Base-by-base conservation (phyloP, 2,113 vertebrate genomes). In the Pedetes capensis region DNA sequence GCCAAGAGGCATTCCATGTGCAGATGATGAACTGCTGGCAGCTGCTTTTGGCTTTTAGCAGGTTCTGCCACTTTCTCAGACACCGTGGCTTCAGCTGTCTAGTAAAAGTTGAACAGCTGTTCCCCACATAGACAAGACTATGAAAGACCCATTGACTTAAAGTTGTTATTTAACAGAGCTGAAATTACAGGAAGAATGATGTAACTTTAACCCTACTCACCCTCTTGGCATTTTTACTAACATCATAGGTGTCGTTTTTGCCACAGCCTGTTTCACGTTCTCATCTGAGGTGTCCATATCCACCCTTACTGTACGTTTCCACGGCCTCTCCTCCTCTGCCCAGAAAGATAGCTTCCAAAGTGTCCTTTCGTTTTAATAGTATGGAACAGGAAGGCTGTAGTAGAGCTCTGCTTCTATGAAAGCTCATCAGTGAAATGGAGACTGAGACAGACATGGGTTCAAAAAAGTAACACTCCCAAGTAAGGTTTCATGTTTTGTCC, bases 41-140 rank as follows among this genome's bases (percentile, higher is more conserved):
- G 99, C 98, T 98, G 98, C 96, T 93, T 86, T 3, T 93, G 96
- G 95, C 99, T 99, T 98, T 98, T 98, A 98, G 97, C 98, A 97
- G 98, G 97, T 98, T 98, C 95, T 92, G 93, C 96, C 97, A 97
- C 98, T 98, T 96, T 98, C 96, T 87, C 97, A 98, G 97, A 97
- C 95, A 97, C 96, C 92, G 44, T 96, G 97, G 98, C 98, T 98
- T 99, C 99, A 99, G 99, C 99, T 99, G 99, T 99, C 99, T 98
- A 98, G 99, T 98, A 98, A 98, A 98, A 98, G 98, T 98, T 97
- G 98, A 98, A 99, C 99, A 99, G 99, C 99, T 99, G 99, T 99
- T 99, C 97, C 97, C 94, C 97, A 97, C 98, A 97, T 96, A 98
- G 97, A 98, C 98, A 93, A 93, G 96, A 96, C 98, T 98, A 97